These are phyloP conservation scores for Stomatorhinus walkeri DNA, from an alignment of 2,797 vertebrate species.

Conservation along the genomic window DNA sequence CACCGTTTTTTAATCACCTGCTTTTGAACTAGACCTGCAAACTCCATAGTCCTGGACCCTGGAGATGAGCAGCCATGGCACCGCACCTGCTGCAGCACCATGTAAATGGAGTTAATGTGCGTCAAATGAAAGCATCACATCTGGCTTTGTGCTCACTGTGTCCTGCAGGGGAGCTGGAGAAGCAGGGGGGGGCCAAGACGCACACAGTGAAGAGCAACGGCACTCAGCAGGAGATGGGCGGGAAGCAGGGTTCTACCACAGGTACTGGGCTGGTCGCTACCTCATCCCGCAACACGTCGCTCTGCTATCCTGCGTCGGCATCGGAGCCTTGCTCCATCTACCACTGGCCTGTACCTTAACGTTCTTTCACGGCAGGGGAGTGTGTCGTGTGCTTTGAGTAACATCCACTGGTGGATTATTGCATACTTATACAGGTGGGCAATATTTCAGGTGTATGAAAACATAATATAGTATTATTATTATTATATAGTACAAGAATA, in stretches of 20 bases:
- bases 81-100: not conserved
- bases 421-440: not conserved
- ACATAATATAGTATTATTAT: not conserved
- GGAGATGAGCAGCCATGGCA: not conserved
- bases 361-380: not conserved
- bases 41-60: not conserved
- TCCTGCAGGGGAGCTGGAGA: slow-evolving; percentile 87
- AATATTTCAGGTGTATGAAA: not conserved
- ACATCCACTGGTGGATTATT: not conserved
- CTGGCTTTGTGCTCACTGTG: not conserved
- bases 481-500: not conserved
- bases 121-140: not conserved
- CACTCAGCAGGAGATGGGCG: slow-evolving; percentile 76
- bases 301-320: not conserved
- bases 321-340: not conserved
- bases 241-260: slow-evolving; percentile 67
- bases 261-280: slow-evolving; percentile 42
- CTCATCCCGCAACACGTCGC: not conserved
- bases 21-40: not conserved
- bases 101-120: not conserved
- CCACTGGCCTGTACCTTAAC: not conserved
- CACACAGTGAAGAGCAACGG: slow-evolving; percentile 75
- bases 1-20: not conserved
- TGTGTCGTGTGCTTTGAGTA: not conserved
- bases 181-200: slow-evolving; percentile 79